Evolutionary conservation across 2,888 invertebrate species (phyloP).

Genomic region (Mesoligia furuncula): DNA sequence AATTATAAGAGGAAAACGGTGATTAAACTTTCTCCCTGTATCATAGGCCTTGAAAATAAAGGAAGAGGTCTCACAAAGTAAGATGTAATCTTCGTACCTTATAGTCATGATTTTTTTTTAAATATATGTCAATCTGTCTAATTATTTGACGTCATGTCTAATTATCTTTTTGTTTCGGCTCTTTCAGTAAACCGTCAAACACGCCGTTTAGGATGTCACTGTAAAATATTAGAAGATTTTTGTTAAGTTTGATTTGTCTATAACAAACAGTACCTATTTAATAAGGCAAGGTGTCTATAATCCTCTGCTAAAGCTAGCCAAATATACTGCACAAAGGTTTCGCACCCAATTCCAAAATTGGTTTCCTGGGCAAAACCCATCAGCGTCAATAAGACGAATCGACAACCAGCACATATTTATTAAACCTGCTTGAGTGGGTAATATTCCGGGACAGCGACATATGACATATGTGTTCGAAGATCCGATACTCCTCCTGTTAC

Average conservation of each 20-base stretch:
- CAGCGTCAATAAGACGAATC: conserved; percentile 15
- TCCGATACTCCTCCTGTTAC: neutral
- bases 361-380: neutral
- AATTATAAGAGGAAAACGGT: no score
- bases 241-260: neutral
- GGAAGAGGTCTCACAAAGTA: no score
- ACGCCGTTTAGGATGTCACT: conserved; percentile 75
- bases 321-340: neutral
- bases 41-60: neutral
- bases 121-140: neutral
- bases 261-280: no score
- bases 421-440: conserved; percentile 7
- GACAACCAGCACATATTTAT: conserved; percentile 27
- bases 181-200: conserved; percentile 69
- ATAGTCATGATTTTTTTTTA: neutral
- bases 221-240: conserved; percentile 41
- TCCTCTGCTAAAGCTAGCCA: neutral
- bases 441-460: conserved; percentile 6
- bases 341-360: neutral
- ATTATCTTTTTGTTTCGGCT: conserved; percentile 73
- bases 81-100: neutral
- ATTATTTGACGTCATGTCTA: conserved; percentile 64
- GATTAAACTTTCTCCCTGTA: no score
- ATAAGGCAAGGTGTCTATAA: neutral
- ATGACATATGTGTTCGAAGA: neutral